Percentiles rank a stretch among this genome's conserved stretches.
phyloP scores from a whole-genome alignment of 2,888 invertebrate species.

The Ypsolopha scabrella region DNA sequence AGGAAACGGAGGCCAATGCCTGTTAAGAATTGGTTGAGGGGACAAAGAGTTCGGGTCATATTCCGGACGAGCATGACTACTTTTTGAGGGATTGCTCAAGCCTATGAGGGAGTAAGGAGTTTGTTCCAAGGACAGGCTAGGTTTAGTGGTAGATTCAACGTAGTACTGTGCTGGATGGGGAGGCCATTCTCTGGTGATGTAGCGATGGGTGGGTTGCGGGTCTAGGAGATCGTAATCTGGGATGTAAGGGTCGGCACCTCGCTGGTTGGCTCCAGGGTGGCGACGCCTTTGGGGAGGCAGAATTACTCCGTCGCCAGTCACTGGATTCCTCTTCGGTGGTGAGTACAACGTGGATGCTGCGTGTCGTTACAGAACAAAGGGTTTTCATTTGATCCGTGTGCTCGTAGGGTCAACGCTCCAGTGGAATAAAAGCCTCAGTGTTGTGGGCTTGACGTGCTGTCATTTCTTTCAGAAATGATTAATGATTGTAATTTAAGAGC shows the following conservation, averaged over 20 bases:
- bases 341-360: slow-evolving; percentile 34
- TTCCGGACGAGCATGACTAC: slow-evolving; percentile 26
- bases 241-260: slow-evolving; percentile 59
- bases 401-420: neutral
- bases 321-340: slow-evolving; percentile 70
- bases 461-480: neutral
- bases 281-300: slow-evolving; percentile 63
- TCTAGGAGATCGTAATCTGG: slow-evolving; percentile 27
- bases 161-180: slow-evolving; percentile 55
- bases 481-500: neutral
- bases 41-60: slow-evolving; percentile 50
- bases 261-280: slow-evolving; percentile 56
- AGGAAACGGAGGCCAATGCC: slow-evolving; percentile 59
- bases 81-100: slow-evolving; percentile 44
- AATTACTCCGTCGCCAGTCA: slow-evolving; percentile 72
- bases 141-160: slow-evolving; percentile 47
- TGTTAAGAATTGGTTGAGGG: slow-evolving; percentile 45
- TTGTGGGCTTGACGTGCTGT: neutral
- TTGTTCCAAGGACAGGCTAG: slow-evolving; percentile 27
- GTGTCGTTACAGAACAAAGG: slow-evolving; percentile 57
- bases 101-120: slow-evolving; percentile 56
- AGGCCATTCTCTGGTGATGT: slow-evolving; percentile 49
- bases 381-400: slow-evolving; percentile 44
- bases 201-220: slow-evolving; percentile 55
- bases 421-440: neutral